Evolutionary conservation across 2,113 vertebrate genomes (phyloP).

Genomic region (Lepus americanus): DNA sequence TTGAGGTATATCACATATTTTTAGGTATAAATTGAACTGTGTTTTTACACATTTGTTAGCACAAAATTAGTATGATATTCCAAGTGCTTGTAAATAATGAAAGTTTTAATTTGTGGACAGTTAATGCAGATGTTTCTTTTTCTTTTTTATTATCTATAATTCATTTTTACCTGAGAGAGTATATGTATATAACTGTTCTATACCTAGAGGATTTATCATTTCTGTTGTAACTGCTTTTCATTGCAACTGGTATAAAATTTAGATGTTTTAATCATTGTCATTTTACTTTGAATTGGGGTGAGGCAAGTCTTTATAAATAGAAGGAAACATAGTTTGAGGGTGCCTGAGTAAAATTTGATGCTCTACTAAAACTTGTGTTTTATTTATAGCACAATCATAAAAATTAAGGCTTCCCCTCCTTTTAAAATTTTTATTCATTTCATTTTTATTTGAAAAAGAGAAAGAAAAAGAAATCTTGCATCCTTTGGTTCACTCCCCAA

Average conservation of each 20-base stretch:
- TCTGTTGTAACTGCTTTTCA: constrained; percentile 11
- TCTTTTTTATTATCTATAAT: not conserved
- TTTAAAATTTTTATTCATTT: no score
- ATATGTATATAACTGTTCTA: not conserved
- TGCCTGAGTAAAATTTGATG: constrained; percentile 29
- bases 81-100: not conserved
- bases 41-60: constrained; percentile 31
- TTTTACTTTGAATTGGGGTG: constrained; percentile 35
- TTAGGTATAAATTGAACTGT: constrained; percentile 49
- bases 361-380: constrained; percentile 17
- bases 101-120: constrained; percentile 34
- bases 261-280: constrained; percentile 50
- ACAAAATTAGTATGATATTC: constrained; percentile 23
- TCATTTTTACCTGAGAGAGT: not conserved
- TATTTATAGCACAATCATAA: constrained; percentile 35
- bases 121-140: constrained; percentile 20
- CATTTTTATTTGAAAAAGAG: no score
- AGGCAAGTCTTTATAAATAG: constrained; percentile 32
- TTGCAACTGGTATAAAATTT: constrained; percentile 38
- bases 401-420: not conserved
- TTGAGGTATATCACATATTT: not conserved
- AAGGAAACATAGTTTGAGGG: not conserved
- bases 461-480: no score
- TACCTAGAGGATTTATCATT: not conserved
- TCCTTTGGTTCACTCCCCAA: no score